Evolutionary conservation across 2,113 vertebrate genomes (phyloP), one percentile per base, ranked within the genome.

Genomic region (Scomber japonicus): DNA sequence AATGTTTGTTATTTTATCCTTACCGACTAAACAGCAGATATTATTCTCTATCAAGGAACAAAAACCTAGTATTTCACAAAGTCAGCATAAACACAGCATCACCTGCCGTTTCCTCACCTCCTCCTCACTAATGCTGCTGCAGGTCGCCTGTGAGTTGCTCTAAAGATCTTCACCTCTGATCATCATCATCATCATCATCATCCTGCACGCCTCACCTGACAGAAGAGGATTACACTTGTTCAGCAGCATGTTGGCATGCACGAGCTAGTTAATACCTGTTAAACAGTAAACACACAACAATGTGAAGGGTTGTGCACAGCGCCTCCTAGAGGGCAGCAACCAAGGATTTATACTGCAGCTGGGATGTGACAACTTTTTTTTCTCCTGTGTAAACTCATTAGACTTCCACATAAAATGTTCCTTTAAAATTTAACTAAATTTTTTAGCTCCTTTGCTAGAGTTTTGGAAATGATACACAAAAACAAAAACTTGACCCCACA

Each of bases 101-200:
- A 9, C 7, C 7, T 11, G 50, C 8, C 30, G 15, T 44, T 72
- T 55, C 54, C 31, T 40, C 48, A 9, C 35, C 35, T 40, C 35
- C 35, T 40, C 7, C 35, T 40, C 35, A 3, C 44, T 53, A 1
- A 63, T 44, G 67, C 76, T 46, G 59, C 59, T 46, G 80, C 63
- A 49, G 75, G 40, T 65, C 27, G 24, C 64, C 21, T 24, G 0
- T 40, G 35, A 69, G 16, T 24, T 53, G 44, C 17, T 1, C 51
- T 53, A 19, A 3, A 74, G n/a, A 16, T 73, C 74, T 56, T 74
- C 53, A 49, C 15, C 27, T 50, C 85, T 74, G 57, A 89, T 77
- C 75, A 81, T 85, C 75, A 76, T 71, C 75, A 91, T 40, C 35
- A 27, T 27, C 24, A 27, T 84, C 80, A 66, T 88, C 82, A 49